Percentiles rank a stretch among this genome's conserved stretches.
These are phyloP conservation scores for Rhabdornis inornatus DNA, from an alignment of 2,113 vertebrate genomes.

Conservation along the genomic window DNA sequence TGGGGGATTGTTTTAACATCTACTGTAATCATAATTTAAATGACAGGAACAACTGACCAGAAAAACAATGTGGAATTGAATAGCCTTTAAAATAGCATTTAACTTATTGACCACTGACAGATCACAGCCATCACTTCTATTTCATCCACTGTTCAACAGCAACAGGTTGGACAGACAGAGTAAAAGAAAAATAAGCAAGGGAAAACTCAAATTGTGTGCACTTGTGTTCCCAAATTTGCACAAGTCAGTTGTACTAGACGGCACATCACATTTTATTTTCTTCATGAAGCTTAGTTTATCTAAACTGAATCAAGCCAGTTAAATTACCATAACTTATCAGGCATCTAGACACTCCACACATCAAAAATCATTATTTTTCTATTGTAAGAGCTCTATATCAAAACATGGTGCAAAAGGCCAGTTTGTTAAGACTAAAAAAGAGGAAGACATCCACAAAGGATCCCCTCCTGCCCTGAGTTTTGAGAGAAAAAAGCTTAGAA, in stretches of 20 bases:
- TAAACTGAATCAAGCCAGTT: background rate
- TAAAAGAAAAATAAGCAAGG: background rate
- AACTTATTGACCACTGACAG: background rate
- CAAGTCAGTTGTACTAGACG: background rate
- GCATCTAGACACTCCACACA: background rate
- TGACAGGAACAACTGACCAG: slow-evolving; percentile 39
- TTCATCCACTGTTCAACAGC: background rate
- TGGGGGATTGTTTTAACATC: background rate
- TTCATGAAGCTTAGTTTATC: background rate
- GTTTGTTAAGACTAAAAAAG: background rate
- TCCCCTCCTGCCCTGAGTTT: background rate
- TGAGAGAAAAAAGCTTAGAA: too few relatives aligned
- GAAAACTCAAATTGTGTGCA: background rate
- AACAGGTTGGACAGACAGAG: background rate
- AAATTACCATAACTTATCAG: background rate
- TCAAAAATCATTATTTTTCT: background rate
- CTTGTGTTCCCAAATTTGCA: background rate
- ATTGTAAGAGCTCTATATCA: background rate
- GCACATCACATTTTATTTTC: background rate
- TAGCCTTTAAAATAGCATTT: background rate
- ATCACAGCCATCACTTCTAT: background rate
- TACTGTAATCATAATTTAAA: slow-evolving; percentile 7
- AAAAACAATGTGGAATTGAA: background rate
- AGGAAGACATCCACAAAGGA: background rate
- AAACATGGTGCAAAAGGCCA: background rate